A percentile compares a stretch with the other conserved stretches of the same genome.
These are phyloP conservation scores for Silurus lanzhouensis DNA, from an alignment of 2,797 vertebrate genomes.

Conservation along the genomic window DNA sequence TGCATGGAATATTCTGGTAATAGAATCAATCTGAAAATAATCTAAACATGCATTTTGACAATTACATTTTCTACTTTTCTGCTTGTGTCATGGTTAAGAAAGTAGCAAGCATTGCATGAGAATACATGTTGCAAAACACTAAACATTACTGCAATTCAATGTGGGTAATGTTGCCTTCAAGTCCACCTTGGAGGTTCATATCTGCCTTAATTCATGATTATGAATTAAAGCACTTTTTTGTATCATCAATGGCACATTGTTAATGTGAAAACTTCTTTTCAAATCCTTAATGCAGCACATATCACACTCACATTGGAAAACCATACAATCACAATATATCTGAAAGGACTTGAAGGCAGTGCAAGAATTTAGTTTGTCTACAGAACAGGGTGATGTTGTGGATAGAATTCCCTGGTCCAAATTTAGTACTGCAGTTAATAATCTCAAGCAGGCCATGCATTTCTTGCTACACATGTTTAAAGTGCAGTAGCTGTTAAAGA, in stretches of 20 bases:
- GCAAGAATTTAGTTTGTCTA: background rate
- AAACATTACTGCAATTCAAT: background rate
- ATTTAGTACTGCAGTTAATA: background rate
- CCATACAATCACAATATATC: background rate
- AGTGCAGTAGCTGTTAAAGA: background rate
- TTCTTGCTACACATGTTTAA: background rate
- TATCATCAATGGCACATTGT: background rate
- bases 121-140: background rate
- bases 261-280: background rate
- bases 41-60: background rate
- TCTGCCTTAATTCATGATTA: background rate
- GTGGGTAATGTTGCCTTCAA: background rate
- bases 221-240: background rate
- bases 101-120: background rate
- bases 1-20: background rate
- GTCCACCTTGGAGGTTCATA: background rate
- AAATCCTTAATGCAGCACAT: background rate
- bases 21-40: background rate
- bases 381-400: background rate
- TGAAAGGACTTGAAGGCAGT: background rate
- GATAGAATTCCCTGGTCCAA: background rate
- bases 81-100: background rate
- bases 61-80: background rate
- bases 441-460: background rate
- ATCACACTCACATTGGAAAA: background rate